Evolutionary conservation across 2,113 vertebrate genomes (phyloP).

Genomic region (Rhipidura dahli): DNA sequence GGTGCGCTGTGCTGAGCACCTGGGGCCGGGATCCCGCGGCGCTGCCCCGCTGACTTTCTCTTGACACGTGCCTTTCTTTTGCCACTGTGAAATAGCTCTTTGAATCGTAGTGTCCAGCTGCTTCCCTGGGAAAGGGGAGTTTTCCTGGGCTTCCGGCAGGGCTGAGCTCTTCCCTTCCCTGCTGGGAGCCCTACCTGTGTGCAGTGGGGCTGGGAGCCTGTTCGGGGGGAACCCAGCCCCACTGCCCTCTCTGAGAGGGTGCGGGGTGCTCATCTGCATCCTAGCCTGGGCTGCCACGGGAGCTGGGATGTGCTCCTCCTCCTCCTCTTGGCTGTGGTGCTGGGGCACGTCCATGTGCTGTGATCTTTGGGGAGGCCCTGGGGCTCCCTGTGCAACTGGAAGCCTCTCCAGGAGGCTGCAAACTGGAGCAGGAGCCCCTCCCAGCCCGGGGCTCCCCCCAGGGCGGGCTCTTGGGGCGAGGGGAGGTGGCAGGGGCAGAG

Average conservation of each 20-base stretch:
- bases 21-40: background rate
- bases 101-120: constrained; percentile 33
- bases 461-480: background rate
- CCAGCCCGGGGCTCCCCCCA: background rate
- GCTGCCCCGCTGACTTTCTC: background rate
- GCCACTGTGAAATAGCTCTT: constrained; percentile 70
- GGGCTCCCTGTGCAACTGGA: constrained; percentile 66
- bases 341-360: background rate
- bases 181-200: background rate
- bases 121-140: background rate
- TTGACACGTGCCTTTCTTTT: constrained; percentile 71
- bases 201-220: background rate
- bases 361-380: background rate
- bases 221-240: background rate
- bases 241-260: background rate
- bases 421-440: constrained; percentile 3
- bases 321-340: background rate
- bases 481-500: background rate
- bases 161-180: background rate
- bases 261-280: background rate
- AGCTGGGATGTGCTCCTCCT: background rate
- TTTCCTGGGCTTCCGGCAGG: background rate
- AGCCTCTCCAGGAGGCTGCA: constrained; percentile 24
- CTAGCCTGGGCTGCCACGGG: background rate
- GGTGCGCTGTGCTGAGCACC: rapidly evolving